Evolutionary conservation across 2,113 vertebrate genomes (phyloP), one percentile per base, ranked within the genome.

Genomic region (Sylvia atricapilla): DNA sequence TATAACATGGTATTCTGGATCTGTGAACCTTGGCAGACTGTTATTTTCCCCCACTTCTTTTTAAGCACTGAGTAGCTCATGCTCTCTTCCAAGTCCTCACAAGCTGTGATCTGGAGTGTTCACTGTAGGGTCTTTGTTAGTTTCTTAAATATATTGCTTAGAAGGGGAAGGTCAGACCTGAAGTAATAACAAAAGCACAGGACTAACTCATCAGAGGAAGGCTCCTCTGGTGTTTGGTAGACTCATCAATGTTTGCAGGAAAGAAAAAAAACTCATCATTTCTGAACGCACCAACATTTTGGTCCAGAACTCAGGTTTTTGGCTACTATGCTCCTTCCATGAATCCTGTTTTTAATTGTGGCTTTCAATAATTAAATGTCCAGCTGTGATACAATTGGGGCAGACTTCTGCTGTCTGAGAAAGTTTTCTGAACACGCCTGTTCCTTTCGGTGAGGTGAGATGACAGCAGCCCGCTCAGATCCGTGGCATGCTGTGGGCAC

Each of bases 251-350:
- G 33, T 77, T 77, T 85, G 25, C 43, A 72, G 41, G 16, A 78
- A 72, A 23, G 12, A 10, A 84, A 59, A 28, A 35, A 28, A 35
- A 44, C 10, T n/a, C 4, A 8, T 56, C 0, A 0, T 31, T 58
- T 46, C 15, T 89, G 72, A 77, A 59, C 16, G 59, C 7, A 35
- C 4, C 41, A 28, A 31, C 28, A 9, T 52, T 84, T 73, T 75
- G 25, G 33, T 62, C 24, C 53, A 87, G 66, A 87, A 37, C 3
- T 62, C 33, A n/a, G 1, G 0, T 2, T 60, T 88, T 77, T 44
- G 15, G 30, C 50, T 82, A 17, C 50, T 49, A 20, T 13, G 35
- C 25, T 46, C n/a, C 28, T 68, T 87, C n/a, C 3, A 2, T n/a
- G 5, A 28, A 66, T 44, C 20, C 19, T 49, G 13, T 5, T 84